phyloP scores from a whole-genome alignment of 1,140 invertebrate genomes.

The Apis laboriosa region DNA sequence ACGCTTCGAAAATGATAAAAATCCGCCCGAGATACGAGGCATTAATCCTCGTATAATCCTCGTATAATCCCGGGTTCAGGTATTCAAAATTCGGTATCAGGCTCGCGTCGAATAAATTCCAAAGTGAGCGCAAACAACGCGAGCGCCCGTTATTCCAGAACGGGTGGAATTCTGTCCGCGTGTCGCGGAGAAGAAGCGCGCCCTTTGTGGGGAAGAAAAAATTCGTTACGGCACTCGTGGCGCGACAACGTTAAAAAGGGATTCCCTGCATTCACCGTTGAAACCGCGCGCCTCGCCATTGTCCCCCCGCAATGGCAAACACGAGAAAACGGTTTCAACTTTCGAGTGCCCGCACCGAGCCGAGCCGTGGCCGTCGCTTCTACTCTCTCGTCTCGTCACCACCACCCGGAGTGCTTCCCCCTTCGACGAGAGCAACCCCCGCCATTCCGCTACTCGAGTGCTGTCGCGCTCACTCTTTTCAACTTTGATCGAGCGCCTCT shows the following conservation, averaged over 20 bases:
- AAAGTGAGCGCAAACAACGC: too few species aligned
- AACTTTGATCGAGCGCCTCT: conserved; percentile 79
- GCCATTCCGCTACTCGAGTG: conserved; percentile 64
- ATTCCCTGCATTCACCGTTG: conserved; percentile 51
- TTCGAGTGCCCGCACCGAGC: conserved; percentile 67
- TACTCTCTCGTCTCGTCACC: conserved; percentile 42
- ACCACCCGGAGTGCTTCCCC: conserved; percentile 10
- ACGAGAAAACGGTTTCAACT: conserved; percentile 75
- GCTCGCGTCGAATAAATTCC: neutral
- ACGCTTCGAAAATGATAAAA: too few species aligned
- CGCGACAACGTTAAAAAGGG: neutral
- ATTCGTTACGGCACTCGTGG: conserved; percentile 13
- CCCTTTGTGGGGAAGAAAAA: neutral
- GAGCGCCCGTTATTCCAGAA: too few species aligned
- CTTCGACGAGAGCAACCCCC: conserved; percentile 40
- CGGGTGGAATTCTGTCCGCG: neutral
- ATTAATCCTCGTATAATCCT: neutral
- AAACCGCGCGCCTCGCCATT: conserved; percentile 51
- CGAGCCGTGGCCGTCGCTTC: neutral
- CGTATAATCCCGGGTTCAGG: too few species aligned
- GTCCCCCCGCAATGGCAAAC: conserved; percentile 44
- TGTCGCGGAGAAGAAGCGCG: neutral
- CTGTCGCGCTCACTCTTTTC: conserved; percentile 72
- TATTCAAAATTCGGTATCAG: neutral
- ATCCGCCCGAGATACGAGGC: neutral